Evolutionary conservation across 2,888 invertebrate species (phyloP).

Genomic region (Tricholauxania praeusta): DNA sequence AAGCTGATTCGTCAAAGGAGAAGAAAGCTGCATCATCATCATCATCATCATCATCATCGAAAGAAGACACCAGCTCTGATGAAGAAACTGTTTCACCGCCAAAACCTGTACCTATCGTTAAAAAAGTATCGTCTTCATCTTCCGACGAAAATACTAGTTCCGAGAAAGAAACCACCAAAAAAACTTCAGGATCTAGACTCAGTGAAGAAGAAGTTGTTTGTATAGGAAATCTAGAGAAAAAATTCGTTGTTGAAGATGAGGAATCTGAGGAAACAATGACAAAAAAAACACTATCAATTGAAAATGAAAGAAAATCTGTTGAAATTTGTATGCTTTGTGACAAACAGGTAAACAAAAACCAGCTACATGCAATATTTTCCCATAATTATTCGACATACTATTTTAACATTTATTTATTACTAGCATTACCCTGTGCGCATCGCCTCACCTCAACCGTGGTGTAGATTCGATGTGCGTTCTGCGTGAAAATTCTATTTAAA

Average conservation of each 20-base stretch:
- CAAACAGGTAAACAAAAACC: slow-evolving; percentile 53
- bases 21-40: not conserved
- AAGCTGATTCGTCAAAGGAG: not conserved
- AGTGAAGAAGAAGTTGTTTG: slow-evolving; percentile 63
- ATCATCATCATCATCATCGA: slow-evolving; percentile 25
- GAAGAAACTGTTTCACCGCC: not conserved
- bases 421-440: too few species aligned
- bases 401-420: too few species aligned
- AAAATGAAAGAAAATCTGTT: slow-evolving; percentile 35
- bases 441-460: too few species aligned
- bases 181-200: slow-evolving; percentile 33
- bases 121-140: slow-evolving; percentile 13
- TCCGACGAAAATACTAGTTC: slow-evolving; percentile 35
- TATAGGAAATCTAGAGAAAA: slow-evolving; percentile 55
- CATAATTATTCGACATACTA: too few species aligned
- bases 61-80: not conserved
- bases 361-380: not conserved
- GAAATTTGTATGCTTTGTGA: slow-evolving; percentile 59
- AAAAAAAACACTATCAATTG: not conserved
- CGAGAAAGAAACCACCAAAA: slow-evolving; percentile 35
- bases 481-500: too few species aligned
- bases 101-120: slow-evolving; percentile 5
- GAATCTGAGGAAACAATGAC: slow-evolving; percentile 40
- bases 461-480: too few species aligned
- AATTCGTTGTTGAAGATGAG: slow-evolving; percentile 57